phyloP scores from a whole-genome alignment of 2,888 invertebrate genomes.

The Athrips mouffetella region DNA sequence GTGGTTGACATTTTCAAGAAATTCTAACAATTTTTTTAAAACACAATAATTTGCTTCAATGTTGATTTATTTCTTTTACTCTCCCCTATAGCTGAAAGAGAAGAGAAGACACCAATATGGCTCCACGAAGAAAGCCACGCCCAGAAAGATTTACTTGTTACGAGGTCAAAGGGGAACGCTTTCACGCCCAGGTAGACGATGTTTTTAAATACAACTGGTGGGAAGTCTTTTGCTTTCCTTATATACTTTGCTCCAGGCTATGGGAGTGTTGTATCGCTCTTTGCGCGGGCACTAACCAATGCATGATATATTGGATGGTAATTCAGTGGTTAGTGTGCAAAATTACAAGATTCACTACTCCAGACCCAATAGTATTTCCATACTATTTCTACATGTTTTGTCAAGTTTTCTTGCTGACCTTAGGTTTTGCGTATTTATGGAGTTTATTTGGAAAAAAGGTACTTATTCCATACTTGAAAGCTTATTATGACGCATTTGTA shows the following conservation, averaged over 20 bases:
- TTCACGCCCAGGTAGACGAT: slow-evolving; percentile 47
- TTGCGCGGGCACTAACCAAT: slow-evolving; percentile 58
- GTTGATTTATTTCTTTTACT: too few species aligned
- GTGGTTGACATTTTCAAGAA: too few species aligned
- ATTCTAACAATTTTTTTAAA: too few species aligned
- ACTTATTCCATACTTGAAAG: slow-evolving; percentile 45
- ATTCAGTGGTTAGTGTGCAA: slow-evolving; percentile 65
- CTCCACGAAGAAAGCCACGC: not conserved
- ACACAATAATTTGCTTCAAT: too few species aligned
- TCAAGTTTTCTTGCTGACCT: slow-evolving; percentile 53
- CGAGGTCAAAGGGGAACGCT: slow-evolving; percentile 42
- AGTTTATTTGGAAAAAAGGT: slow-evolving; percentile 42
- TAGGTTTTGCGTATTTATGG: slow-evolving; percentile 48
- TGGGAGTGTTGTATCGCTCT: slow-evolving; percentile 53
- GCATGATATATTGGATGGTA: slow-evolving; percentile 59
- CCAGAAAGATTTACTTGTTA: slow-evolving; percentile 26
- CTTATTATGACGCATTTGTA: slow-evolving; percentile 22
- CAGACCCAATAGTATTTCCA: slow-evolving; percentile 59
- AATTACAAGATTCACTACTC: slow-evolving; percentile 50
- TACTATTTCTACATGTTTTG: slow-evolving; percentile 65
- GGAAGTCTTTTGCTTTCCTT: slow-evolving; percentile 65
- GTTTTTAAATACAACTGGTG: slow-evolving; percentile 56
- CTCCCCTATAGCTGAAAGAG: too few species aligned
- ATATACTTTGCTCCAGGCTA: slow-evolving; percentile 48
- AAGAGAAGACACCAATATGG: too few species aligned